Base-by-base conservation (phyloP, 92 coral and sea anemone genomes). In the Paramuricea clavata region DNA sequence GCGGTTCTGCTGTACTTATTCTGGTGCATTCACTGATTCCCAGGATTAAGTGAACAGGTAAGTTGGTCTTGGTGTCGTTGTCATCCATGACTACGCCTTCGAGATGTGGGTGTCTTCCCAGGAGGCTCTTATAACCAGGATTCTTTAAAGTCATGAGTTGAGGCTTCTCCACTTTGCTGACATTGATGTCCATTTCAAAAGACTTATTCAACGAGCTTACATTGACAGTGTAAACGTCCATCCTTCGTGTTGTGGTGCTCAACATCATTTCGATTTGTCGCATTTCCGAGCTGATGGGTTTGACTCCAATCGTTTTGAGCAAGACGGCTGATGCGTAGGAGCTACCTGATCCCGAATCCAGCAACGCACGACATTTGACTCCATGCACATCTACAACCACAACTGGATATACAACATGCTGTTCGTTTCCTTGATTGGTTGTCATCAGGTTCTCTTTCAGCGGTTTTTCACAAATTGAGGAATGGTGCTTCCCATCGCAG, bases 381-480 rank as follows among this genome's bases (percentile, higher is more conserved):
- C 86, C 89, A n/a, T 54, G 76, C 17, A 86, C 84, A 50, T 86
- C 78, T 60, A 78, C 62, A 7, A 86, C 85, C 1, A 86, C 85
- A 49, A 86, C 76, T 41, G 89, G 85, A 61, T 86, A 86, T 47
- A 86, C 75, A 12, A 86, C 72, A 4, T 61, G 72, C 62, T 69
- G 81, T 28, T 74, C 74, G 74, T 59, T 69, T 23, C 26, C 36
- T 67, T 69, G 64, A 16, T 73, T 62, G 49, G 75, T 69, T 72
- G 70, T 71, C 69, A 68, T 47, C 67, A 47, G 65, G 70, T 71
- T 71, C n/a, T 28, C 81, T 31, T 64, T 34, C 65, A 22, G 62
- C 57, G 44, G 50, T 74, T 70, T 83, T 54, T 81, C 86, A 36
- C 86, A 81, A 62, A 81, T 81, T 11, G 86, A 81, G 5, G 74